Base-by-base conservation (phyloP, 2,113 vertebrate genomes). In the Phalacrocorax brasilianus region DNA sequence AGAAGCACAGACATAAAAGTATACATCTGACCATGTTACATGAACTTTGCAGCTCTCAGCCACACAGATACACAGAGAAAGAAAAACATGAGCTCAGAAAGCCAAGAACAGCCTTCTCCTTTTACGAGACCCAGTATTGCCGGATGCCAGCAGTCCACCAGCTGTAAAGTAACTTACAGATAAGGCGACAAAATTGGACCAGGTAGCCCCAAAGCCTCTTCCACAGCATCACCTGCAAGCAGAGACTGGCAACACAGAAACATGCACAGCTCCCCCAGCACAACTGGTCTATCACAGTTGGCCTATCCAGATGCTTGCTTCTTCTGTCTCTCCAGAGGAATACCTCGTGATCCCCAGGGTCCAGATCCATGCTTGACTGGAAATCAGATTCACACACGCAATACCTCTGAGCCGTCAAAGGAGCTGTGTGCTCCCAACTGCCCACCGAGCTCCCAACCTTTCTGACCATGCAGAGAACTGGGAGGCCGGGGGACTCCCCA, bases 381-480 rank as follows among this genome's bases (percentile, higher is more conserved):
- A 81, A 95, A 63, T 59, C 27, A 85, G 66, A 49, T 10, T 8
- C 30, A 65, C 27, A 44, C 0, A 0, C 3, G 14, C 0, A 0
- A 80, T 95, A 70, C 38, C 50, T 50, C 82, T 40, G 42, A 80
- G 40, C 28, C 3, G 3, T 32, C 33, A 74, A 58, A 89, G 22
- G 33, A 89, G 62, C 30, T 52, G 35, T 68, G 70, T 33, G 61
- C 2, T 7, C 18, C 40, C 3, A 1, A 9, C 68, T 42, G 30
- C 33, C 8, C n/a, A 8, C 16, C 8, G 9, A 63, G 32, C 26
- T 63, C 32, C 62, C 33, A 81, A 8, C 15, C n/a, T 33, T 77
- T 62, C 80, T 0, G 0, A 32, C 40, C 38, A 24, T 2, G 8
- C 32, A 75, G 44, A 59, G 70, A 91, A 38, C 61, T 1, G 0